These are phyloP conservation scores for Eulimnadia texana DNA, from an alignment of 1,140 invertebrate genomes.

Conservation along the genomic window DNA sequence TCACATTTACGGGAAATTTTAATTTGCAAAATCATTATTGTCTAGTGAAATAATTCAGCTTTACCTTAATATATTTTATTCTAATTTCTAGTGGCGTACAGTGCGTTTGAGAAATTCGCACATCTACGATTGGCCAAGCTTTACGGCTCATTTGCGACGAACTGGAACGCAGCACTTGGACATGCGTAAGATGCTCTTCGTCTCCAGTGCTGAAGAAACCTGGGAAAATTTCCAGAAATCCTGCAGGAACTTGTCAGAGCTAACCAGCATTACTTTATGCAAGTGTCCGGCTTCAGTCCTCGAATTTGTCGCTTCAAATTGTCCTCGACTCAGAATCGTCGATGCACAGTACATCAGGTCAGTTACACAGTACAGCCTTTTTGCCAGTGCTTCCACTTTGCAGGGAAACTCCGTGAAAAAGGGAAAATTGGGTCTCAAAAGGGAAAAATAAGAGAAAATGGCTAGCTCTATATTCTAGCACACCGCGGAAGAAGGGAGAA, in stretches of 20 bases:
- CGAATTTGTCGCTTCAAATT: constrained; percentile 43
- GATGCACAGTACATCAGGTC: constrained; percentile 48
- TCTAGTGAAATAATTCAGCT: too few relatives aligned
- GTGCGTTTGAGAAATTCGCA: constrained; percentile 66
- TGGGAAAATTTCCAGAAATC: constrained; percentile 51
- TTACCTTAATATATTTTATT: constrained; percentile 5
- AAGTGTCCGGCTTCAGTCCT: constrained; percentile 51
- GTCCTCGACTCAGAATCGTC: constrained; percentile 43
- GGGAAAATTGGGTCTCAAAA: too few relatives aligned
- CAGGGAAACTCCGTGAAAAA: too few relatives aligned
- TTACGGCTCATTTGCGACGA: constrained; percentile 44
- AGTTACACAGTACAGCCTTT: too few relatives aligned
- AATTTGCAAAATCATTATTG: too few relatives aligned
- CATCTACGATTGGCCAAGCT: constrained; percentile 52
- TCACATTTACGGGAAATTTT: too few relatives aligned
- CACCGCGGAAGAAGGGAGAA: too few relatives aligned
- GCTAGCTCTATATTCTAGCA: too few relatives aligned
- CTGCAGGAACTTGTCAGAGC: constrained; percentile 42
- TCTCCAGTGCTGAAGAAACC: constrained; percentile 34
- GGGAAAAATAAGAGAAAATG: too few relatives aligned
- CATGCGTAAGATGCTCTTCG: constrained; percentile 55
- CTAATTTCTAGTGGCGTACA: constrained; percentile 41
- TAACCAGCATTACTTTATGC: constrained; percentile 45
- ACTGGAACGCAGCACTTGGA: constrained; percentile 47
- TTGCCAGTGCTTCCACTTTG: too few relatives aligned